phyloP scores from a whole-genome alignment of 1,140 invertebrate genomes.

The Zelostemma sp. region DNA sequence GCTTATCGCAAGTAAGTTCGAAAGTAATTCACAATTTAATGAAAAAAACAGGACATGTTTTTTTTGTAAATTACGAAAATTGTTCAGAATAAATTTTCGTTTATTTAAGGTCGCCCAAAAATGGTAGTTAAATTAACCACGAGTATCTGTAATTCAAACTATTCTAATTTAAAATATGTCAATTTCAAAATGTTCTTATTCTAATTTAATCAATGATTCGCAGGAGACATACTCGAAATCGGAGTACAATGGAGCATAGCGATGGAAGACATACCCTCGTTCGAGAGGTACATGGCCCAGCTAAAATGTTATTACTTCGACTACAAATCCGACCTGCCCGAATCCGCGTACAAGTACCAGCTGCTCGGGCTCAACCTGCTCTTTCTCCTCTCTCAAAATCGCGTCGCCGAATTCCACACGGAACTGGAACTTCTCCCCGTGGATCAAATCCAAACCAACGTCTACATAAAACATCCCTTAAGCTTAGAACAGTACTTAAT shows the following conservation, averaged over 20 bases:
- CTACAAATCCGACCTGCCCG: slow-evolving; percentile 91
- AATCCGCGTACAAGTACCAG: slow-evolving; percentile 96
- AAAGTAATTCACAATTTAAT: too few species aligned
- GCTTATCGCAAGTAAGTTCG: slow-evolving; percentile 81
- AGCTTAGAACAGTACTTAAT: slow-evolving; percentile 98
- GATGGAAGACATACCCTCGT: slow-evolving; percentile 91
- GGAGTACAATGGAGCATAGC: slow-evolving; percentile 96
- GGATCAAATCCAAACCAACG: slow-evolving; percentile 92
- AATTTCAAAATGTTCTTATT: slow-evolving; percentile 4
- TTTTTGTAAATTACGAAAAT: too few species aligned
- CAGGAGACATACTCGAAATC: slow-evolving; percentile 93
- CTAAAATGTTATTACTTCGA: slow-evolving; percentile 98
- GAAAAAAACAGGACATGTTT: too few species aligned
- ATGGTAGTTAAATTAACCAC: too few species aligned
- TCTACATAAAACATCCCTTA: slow-evolving; percentile 95
- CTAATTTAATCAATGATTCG: slow-evolving; percentile 41
- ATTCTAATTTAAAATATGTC: too few species aligned
- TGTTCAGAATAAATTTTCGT: too few species aligned
- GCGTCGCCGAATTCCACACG: slow-evolving; percentile 98
- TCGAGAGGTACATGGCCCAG: slow-evolving; percentile 97
- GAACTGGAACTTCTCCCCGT: slow-evolving; percentile 95
- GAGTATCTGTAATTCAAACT: too few species aligned
- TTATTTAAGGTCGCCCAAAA: too few species aligned
- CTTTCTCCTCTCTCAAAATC: slow-evolving; percentile 95
- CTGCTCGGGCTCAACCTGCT: slow-evolving; percentile 95